These are phyloP conservation scores for Diplogasteroides magnus DNA, from an alignment of 1,140 invertebrate genomes.

Conservation along the genomic window DNA sequence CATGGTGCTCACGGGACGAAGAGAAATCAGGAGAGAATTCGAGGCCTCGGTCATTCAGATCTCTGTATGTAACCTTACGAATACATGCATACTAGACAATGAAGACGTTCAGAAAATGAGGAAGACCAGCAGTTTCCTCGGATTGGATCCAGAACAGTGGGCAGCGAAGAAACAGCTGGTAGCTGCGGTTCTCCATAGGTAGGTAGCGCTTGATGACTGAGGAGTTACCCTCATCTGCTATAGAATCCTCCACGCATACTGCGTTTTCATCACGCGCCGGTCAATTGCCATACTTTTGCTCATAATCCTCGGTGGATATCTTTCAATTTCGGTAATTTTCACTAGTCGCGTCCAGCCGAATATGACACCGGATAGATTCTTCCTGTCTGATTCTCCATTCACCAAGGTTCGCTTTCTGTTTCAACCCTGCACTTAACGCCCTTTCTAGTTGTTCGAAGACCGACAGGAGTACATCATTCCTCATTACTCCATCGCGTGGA, in stretches of 20 bases:
- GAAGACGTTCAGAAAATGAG: too few species aligned
- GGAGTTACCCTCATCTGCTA: too few species aligned
- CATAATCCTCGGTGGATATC: not conserved
- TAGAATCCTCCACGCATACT: constrained; percentile 21
- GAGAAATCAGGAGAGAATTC: constrained; percentile 34
- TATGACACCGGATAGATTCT: constrained; percentile 47
- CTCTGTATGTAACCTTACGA: too few species aligned
- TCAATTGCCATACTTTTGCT: constrained; percentile 43
- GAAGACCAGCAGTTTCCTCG: too few species aligned
- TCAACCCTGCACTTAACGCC: too few species aligned
- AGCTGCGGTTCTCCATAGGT: too few species aligned
- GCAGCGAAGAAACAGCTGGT: too few species aligned
- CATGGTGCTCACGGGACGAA: constrained; percentile 44
- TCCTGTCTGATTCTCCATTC: constrained; percentile 45
- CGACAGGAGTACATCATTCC: constrained; percentile 51
- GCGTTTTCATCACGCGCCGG: constrained; percentile 36
- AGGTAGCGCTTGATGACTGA: too few species aligned
- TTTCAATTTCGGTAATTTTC: not conserved
- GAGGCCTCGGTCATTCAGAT: too few species aligned
- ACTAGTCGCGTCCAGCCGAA: constrained; percentile 44
- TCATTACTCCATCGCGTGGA: constrained; percentile 45
- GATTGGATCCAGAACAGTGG: too few species aligned
- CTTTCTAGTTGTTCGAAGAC: constrained; percentile 42
- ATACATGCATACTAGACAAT: too few species aligned
- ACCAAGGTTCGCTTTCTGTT: constrained; percentile 36